Evolutionary conservation across 2,888 invertebrate species (phyloP).

Genomic region (Chloroclysta siterata): DNA sequence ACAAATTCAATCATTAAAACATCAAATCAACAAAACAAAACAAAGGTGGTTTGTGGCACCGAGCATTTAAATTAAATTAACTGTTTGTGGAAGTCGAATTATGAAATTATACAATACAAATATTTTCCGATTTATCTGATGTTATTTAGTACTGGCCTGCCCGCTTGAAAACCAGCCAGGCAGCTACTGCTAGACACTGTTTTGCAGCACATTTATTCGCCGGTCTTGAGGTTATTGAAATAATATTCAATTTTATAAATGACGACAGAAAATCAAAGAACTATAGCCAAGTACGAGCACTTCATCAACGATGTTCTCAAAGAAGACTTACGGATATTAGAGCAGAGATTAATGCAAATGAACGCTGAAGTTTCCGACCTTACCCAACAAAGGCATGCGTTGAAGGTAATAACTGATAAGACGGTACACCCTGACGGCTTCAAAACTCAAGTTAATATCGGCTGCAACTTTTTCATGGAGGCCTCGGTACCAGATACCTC

Average conservation of each 20-base stretch:
- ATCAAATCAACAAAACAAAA: too few relatives aligned
- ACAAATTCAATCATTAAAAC: too few relatives aligned
- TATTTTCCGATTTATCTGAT: too few relatives aligned
- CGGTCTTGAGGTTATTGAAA: background rate
- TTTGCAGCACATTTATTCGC: background rate
- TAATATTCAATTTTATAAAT: constrained; percentile 43
- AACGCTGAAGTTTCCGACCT: constrained; percentile 90
- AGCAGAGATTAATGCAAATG: constrained; percentile 84
- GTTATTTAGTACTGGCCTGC: too few relatives aligned
- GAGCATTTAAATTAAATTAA: too few relatives aligned
- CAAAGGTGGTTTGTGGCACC: too few relatives aligned
- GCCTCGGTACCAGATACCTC: constrained; percentile 88
- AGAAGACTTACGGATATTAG: constrained; percentile 87
- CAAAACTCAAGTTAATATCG: constrained; percentile 88
- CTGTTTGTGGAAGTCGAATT: too few relatives aligned
- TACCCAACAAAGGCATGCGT: constrained; percentile 88
- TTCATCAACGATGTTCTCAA: constrained; percentile 92
- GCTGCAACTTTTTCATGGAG: constrained; percentile 93
- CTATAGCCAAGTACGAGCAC: constrained; percentile 84
- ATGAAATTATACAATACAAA: too few relatives aligned
- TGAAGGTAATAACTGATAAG: constrained; percentile 86
- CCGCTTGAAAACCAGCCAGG: too few relatives aligned
- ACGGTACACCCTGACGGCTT: constrained; percentile 77
- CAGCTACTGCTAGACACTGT: too few relatives aligned
- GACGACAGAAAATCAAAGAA: constrained; percentile 55